A percentile compares a stretch with the other conserved stretches of the same genome.
phyloP scores from a whole-genome alignment of 2,113 vertebrate species.

The Hippocampus zosterae region DNA sequence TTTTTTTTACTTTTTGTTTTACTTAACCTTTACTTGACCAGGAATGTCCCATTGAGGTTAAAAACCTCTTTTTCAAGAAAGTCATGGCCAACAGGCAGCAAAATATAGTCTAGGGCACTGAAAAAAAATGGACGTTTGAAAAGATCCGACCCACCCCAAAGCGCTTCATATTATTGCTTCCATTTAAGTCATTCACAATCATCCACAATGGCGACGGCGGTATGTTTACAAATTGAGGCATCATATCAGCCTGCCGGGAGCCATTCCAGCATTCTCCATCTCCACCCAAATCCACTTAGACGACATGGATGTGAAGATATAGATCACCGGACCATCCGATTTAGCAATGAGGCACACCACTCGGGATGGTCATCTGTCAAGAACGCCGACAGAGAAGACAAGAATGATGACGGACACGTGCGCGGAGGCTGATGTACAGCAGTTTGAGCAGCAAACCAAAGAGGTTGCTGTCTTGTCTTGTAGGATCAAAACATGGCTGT shows the following conservation, averaged over 20 bases:
- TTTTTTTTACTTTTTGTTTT: no score
- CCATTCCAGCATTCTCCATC: not conserved
- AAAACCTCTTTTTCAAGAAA: no score
- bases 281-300: not conserved
- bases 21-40: not conserved
- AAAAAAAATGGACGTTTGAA: not conserved
- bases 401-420: conserved; percentile 39
- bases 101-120: not conserved
- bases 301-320: not conserved
- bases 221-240: not conserved
- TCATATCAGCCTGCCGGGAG: not conserved
- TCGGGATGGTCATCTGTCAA: conserved; percentile 43
- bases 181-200: not conserved
- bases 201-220: not conserved
- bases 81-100: no score
- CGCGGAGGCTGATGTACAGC: conserved; percentile 20
- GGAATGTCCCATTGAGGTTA: no score
- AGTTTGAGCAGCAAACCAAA: conserved; percentile 23
- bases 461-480: conserved; percentile 21
- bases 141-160: not conserved
- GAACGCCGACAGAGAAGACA: conserved; percentile 35
- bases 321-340: not conserved
- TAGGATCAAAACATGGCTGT: conserved; percentile 46
- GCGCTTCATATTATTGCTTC: conserved; percentile 2
- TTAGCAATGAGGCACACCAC: not conserved